These are phyloP conservation scores for Characodon lateralis DNA, from an alignment of 2,797 vertebrate genomes.

Conservation along the genomic window DNA sequence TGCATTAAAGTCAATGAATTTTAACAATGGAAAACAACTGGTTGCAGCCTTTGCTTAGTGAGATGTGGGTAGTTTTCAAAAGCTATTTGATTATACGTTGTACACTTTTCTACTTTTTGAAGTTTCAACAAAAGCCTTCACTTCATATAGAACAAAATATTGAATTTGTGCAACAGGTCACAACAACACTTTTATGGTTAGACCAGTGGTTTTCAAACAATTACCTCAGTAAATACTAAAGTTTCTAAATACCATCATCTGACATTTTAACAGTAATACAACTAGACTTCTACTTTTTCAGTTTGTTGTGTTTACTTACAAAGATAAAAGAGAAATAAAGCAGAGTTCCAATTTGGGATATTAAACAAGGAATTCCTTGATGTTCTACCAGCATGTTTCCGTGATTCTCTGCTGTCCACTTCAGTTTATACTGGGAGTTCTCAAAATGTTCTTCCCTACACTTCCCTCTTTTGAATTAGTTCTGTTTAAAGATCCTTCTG, in stretches of 20 bases:
- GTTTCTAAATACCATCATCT: neutral
- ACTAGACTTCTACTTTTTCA: neutral
- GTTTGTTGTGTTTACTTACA: neutral
- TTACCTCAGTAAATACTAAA: neutral
- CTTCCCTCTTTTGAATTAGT: neutral
- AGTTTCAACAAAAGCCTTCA: neutral
- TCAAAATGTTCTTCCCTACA: neutral
- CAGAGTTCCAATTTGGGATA: neutral
- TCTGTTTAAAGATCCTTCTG: neutral
- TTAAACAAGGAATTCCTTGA: neutral
- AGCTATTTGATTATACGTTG: neutral
- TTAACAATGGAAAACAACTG: conserved; percentile 8
- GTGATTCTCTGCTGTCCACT: neutral
- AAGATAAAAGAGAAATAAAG: neutral
- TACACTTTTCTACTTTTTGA: neutral
- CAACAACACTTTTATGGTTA: neutral
- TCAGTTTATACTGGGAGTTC: neutral
- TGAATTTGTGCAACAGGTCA: neutral
- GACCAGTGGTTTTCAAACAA: too few relatives aligned
- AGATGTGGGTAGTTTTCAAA: conserved; percentile 2
- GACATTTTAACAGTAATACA: neutral
- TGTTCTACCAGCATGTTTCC: neutral
- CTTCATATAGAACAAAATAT: neutral
- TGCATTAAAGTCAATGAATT: conserved; percentile 12
- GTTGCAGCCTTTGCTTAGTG: conserved; percentile 7